Evolutionary conservation across 2,888 invertebrate genomes (phyloP).

Genomic region (Latrodectus elegans): DNA sequence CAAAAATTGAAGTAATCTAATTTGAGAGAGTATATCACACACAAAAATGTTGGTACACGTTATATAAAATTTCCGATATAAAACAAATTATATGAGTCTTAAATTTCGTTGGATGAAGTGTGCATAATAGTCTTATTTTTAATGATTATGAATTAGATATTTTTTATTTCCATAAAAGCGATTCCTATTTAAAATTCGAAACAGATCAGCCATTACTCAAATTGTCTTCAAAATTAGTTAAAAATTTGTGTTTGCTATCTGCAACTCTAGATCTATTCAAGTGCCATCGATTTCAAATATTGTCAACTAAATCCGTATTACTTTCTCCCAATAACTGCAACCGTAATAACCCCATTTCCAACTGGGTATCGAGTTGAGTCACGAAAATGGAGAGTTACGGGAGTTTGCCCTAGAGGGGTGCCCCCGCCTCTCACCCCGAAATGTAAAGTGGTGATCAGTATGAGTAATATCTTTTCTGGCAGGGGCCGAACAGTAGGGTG

Average conservation of each 20-base stretch:
- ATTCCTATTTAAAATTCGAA: no score
- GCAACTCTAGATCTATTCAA: not conserved
- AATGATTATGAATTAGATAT: no score
- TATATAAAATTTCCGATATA: no score
- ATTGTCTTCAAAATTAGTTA: not conserved
- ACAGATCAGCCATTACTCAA: no score
- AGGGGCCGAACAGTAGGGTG: not conserved
- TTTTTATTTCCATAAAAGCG: no score
- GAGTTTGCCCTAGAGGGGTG: not conserved
- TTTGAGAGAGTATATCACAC: no score
- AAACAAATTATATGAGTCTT: no score
- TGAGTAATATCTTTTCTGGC: slow-evolving; percentile 30
- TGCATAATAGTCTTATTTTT: no score
- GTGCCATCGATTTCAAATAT: not conserved
- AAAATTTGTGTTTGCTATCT: not conserved
- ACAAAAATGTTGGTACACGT: no score
- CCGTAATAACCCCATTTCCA: not conserved
- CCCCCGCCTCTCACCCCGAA: not conserved
- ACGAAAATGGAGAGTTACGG: slow-evolving; percentile 28
- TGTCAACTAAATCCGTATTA: not conserved
- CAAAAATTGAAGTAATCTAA: no score
- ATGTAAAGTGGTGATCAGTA: slow-evolving; percentile 15
- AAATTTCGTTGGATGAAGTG: no score
- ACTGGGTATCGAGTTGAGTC: slow-evolving; percentile 21
- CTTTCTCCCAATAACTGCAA: not conserved